Evolutionary conservation across 1,140 invertebrate species (phyloP), one percentile per base, ranked within the genome.

Genomic region (Anoplolepis gracilipes): DNA sequence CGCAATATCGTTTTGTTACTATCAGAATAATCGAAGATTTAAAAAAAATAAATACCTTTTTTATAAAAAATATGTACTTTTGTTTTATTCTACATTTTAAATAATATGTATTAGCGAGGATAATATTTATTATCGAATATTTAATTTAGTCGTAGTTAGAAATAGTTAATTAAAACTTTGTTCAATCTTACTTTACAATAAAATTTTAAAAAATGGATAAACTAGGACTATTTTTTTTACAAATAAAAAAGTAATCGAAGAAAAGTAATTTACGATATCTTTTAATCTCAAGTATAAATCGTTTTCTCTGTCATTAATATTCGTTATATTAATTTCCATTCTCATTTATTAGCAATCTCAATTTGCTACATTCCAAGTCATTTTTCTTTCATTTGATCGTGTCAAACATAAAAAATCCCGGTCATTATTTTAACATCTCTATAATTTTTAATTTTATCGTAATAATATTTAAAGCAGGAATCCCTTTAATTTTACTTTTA

Each of bases 371-470:
- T 42, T 1, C 4, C 16, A 25, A 19, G 5, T 19, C 8, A 19
- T 28, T 57, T 39, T 61, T 59, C 16, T 61, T 25, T 25, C 7
- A 10, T 39, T 59, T 1, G 13, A 76, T 76, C 16, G 30, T 8
- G 3, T 62, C 6, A 76, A 62, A 22, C 16, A 5, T 30, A 28
- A 75, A n/a, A n/a, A 55, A 61, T 42, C 16, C 19, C 11, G 39
- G 11, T 13, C 10, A 30, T 76, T 76, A 76, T 28, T 76, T 76
- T 76, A 62, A 28, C 16, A 8, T 42, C 16, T 39, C 2, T 64
- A 5, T 75, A 2, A 73, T 36, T 55, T 76, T 39, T 76, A 28
- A 76, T 42, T 76, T 76, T 8, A 61, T 76, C 28, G 13, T 36
- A 76, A 61, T 57, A 76, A n/a, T 61, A 33, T 61, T 61, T 16